Conservation (phyloP, 2,888 invertebrate genomes). For the Heliothis peltigera region DNA sequence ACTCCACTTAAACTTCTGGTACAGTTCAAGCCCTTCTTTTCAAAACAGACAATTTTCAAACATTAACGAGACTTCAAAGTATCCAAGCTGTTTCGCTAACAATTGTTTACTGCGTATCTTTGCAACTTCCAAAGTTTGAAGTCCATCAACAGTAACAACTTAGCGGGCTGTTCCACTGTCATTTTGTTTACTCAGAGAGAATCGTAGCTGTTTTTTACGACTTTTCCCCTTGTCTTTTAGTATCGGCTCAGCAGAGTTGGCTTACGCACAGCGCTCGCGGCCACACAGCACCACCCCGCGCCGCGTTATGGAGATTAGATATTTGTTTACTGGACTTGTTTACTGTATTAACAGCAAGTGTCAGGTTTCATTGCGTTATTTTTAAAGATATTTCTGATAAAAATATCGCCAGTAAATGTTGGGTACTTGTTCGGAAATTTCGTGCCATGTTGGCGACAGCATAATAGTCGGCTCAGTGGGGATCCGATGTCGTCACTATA, state of each 20-base stretch:
- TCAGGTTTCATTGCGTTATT: slow-evolving; percentile 51
- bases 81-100: slow-evolving; percentile 52
- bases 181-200: slow-evolving; percentile 45
- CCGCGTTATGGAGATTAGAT: slow-evolving; percentile 58
- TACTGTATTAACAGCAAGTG: slow-evolving; percentile 43
- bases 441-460: slow-evolving; percentile 11
- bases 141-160: slow-evolving; percentile 56
- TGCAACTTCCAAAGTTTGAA: slow-evolving; percentile 37
- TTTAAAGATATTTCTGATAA: slow-evolving; percentile 49
- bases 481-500: slow-evolving; percentile 8
- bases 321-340: slow-evolving; percentile 60
- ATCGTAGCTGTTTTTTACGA: slow-evolving; percentile 54
- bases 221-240: slow-evolving; percentile 53
- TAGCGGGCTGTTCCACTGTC: slow-evolving; percentile 30
- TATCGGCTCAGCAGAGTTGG: slow-evolving; percentile 45
- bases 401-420: slow-evolving; percentile 27
- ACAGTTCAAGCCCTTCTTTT: slow-evolving; percentile 37
- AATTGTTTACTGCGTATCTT: slow-evolving; percentile 51
- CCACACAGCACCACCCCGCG: slow-evolving; percentile 33
- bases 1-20: slow-evolving; percentile 32
- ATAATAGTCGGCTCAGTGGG: slow-evolving; percentile 4
- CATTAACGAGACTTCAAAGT: slow-evolving; percentile 50
- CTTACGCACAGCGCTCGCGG: slow-evolving; percentile 40
- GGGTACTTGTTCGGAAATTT: slow-evolving; percentile 15
- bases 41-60: slow-evolving; percentile 49